Conservation (phyloP, 2,113 vertebrate genomes). For the Plestiodon gilberti region DNA sequence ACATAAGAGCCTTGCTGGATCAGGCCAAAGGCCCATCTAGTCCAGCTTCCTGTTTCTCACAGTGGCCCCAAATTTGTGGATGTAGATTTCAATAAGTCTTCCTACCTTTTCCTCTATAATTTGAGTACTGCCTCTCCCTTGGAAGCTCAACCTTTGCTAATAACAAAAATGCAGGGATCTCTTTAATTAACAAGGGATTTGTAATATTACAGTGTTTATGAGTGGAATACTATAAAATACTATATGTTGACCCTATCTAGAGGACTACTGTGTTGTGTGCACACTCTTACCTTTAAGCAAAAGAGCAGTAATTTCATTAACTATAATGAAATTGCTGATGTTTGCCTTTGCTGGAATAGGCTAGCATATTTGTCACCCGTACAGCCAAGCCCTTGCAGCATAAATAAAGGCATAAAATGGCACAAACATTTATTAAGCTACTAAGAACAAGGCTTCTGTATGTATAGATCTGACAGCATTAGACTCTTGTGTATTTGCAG, state of each 20-base stretch:
- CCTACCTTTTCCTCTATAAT: too few relatives aligned
- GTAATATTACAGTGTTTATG: not conserved
- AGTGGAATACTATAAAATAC: not conserved
- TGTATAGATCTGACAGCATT: constrained; percentile 19
- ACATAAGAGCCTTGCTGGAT: too few relatives aligned
- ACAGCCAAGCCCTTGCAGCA: not conserved
- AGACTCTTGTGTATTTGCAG: not conserved
- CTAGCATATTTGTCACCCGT: constrained; percentile 15
- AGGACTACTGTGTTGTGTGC: not conserved
- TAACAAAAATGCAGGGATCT: not conserved
- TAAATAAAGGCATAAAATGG: constrained; percentile 23
- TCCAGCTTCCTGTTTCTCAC: too few relatives aligned
- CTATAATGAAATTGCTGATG: constrained; percentile 16
- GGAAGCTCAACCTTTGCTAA: not conserved
- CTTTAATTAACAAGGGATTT: not conserved
- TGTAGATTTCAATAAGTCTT: too few relatives aligned
- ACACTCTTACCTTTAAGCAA: constrained; percentile 15
- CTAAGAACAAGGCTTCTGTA: constrained; percentile 11
- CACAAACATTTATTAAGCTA: constrained; percentile 13
- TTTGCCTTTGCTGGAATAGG: constrained; percentile 6
- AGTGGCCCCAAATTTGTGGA: too few relatives aligned
- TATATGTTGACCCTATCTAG: not conserved
- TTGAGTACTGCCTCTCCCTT: not conserved
- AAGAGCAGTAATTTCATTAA: constrained; percentile 23
- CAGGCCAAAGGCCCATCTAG: too few relatives aligned